Evolutionary conservation across 1,140 invertebrate genomes (phyloP).

Genomic region (Stegodyphus mimosarum): DNA sequence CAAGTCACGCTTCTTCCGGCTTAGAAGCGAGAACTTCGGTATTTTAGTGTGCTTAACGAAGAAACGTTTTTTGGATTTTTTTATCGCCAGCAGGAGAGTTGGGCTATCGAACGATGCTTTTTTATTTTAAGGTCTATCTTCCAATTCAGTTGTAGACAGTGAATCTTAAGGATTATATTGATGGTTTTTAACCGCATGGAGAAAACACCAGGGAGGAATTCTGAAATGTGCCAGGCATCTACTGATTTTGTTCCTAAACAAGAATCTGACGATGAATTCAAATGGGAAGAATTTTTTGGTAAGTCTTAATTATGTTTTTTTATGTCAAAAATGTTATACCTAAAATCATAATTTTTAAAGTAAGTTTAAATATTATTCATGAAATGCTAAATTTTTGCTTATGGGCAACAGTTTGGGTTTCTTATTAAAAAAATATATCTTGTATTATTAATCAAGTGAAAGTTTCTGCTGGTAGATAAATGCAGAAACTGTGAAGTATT

Average conservation of each 20-base stretch:
- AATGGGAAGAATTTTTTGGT: slow-evolving; percentile 61
- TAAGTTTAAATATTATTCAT: too few relatives aligned
- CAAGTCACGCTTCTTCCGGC: slow-evolving; percentile 40
- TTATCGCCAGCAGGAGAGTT: too few relatives aligned
- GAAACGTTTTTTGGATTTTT: too few relatives aligned
- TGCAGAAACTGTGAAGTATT: too few relatives aligned
- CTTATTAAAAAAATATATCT: too few relatives aligned
- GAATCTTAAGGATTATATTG: slow-evolving; percentile 34
- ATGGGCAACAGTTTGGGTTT: too few relatives aligned
- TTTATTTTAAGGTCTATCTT: too few relatives aligned
- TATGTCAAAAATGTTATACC: neutral
- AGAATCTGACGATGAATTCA: slow-evolving; percentile 59
- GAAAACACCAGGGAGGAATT: slow-evolving; percentile 14
- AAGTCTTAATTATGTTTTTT: slow-evolving; percentile 7
- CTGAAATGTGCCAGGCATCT: slow-evolving; percentile 56
- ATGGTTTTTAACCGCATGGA: slow-evolving; percentile 54
- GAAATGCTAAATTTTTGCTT: neutral
- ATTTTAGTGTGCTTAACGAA: neutral
- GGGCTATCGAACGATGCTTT: too few relatives aligned
- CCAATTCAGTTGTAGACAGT: too few relatives aligned
- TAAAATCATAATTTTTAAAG: too few relatives aligned
- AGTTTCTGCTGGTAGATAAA: too few relatives aligned
- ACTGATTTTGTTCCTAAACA: slow-evolving; percentile 42
- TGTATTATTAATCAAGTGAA: too few relatives aligned
- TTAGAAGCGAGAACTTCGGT: neutral